phyloP scores from a whole-genome alignment of 2,113 vertebrate species.

The Oceanites oceanicus region DNA sequence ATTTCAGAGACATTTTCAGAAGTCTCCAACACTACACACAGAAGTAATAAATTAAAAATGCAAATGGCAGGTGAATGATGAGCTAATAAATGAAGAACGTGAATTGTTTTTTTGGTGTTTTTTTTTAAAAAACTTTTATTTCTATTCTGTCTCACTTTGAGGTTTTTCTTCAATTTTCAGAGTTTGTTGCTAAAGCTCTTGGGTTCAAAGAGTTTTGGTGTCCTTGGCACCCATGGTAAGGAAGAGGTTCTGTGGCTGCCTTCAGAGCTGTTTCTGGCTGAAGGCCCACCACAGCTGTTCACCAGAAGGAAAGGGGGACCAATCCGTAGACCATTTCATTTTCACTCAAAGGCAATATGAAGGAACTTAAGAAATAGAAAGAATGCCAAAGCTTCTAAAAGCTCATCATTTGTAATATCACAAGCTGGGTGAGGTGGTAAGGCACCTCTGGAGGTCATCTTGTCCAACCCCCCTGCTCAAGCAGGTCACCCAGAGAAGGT shows the following conservation, averaged over 20 bases:
- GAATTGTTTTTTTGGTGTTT: neutral
- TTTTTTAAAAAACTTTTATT: neutral
- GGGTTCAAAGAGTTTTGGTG: neutral
- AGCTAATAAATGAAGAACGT: neutral
- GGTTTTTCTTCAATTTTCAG: neutral
- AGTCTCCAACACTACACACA: neutral
- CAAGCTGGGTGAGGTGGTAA: neutral
- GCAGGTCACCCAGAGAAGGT: neutral
- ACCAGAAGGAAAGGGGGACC: neutral
- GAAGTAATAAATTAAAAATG: neutral
- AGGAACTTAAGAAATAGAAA: neutral
- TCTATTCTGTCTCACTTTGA: neutral
- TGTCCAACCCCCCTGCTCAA: neutral
- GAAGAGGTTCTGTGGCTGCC: neutral
- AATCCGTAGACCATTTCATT: accelerated
- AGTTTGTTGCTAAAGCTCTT: neutral
- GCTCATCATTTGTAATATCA: neutral
- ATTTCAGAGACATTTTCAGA: conserved; percentile 1
- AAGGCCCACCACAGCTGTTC: neutral
- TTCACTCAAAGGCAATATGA: neutral
- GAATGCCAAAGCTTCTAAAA: neutral
- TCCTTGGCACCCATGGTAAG: neutral
- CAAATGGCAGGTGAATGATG: neutral
- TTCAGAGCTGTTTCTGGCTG: neutral
- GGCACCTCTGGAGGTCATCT: neutral